Evolutionary conservation across 2,888 invertebrate species (phyloP).

Genomic region (Napeogenes sylphis): DNA sequence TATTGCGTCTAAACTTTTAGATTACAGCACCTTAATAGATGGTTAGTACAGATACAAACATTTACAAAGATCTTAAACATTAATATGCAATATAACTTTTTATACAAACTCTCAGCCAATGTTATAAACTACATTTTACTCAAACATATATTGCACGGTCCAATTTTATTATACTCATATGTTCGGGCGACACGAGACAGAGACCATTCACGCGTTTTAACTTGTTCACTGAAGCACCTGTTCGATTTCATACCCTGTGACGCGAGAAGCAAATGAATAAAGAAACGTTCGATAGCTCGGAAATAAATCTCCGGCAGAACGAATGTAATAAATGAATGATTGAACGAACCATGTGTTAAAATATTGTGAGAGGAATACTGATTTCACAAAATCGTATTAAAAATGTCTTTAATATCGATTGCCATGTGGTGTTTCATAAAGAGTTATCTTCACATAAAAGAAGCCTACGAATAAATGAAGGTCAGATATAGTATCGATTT

Average conservation of each 20-base stretch:
- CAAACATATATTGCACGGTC: too few species aligned
- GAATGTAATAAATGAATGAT: constrained; percentile 12
- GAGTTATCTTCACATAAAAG: too few species aligned
- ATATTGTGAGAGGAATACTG: background rate
- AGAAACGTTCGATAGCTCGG: constrained; percentile 2
- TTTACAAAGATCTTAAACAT: too few species aligned
- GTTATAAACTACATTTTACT: too few species aligned
- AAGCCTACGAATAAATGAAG: too few species aligned
- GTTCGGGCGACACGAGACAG: background rate
- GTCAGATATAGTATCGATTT: background rate
- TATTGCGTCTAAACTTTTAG: too few species aligned
- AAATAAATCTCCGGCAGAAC: constrained; percentile 23
- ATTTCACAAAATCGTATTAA: too few species aligned
- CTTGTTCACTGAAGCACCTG: background rate
- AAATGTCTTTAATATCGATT: too few species aligned
- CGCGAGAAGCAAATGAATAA: background rate
- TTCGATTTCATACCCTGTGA: background rate
- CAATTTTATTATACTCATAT: background rate
- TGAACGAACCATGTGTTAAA: constrained; percentile 23
- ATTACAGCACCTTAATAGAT: too few species aligned
- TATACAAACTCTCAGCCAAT: background rate
- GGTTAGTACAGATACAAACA: too few species aligned
- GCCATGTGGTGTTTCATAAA: too few species aligned
- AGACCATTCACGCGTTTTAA: background rate
- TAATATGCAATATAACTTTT: too few species aligned